Evolutionary conservation across 2,888 invertebrate genomes (phyloP).

Genomic region (Hypsopygia costalis): DNA sequence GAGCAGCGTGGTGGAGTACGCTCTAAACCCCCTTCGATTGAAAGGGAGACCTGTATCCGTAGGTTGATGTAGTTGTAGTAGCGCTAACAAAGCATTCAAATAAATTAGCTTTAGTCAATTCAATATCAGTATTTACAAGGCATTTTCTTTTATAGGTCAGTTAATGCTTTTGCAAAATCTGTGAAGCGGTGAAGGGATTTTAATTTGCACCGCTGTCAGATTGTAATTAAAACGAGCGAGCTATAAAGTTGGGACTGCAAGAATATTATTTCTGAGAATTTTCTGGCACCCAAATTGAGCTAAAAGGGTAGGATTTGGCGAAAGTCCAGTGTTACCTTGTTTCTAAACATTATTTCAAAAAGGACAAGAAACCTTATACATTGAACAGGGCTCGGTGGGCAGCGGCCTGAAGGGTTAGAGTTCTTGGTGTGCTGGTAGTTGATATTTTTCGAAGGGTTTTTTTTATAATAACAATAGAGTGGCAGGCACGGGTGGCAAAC

Average conservation of each 20-base stretch:
- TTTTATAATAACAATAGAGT: too few species aligned
- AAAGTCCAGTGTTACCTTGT: constrained; percentile 3
- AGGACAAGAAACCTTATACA: too few species aligned
- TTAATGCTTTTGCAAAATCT: background rate
- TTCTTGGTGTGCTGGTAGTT: too few species aligned
- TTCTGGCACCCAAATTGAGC: constrained; percentile 14
- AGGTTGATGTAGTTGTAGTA: too few species aligned
- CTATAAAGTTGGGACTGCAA: constrained; percentile 6
- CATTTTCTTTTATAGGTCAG: background rate
- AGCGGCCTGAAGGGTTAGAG: too few species aligned
- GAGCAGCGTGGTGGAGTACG: too few species aligned
- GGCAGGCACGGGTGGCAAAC: too few species aligned
- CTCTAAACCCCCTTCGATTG: too few species aligned
- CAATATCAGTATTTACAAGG: background rate
- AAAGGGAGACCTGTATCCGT: too few species aligned
- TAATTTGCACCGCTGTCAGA: constrained; percentile 20
- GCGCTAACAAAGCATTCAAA: background rate
- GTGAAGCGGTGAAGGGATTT: constrained; percentile 11
- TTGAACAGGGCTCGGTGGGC: too few species aligned
- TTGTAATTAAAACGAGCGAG: constrained; percentile 31
- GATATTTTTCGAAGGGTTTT: too few species aligned
- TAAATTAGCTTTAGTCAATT: background rate
- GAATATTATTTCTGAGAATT: constrained; percentile 19
- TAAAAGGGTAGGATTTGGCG: constrained; percentile 1
- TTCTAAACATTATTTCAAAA: too few species aligned